Evolutionary conservation across 2,113 vertebrate species (phyloP).

Genomic region (Caranx ignobilis): DNA sequence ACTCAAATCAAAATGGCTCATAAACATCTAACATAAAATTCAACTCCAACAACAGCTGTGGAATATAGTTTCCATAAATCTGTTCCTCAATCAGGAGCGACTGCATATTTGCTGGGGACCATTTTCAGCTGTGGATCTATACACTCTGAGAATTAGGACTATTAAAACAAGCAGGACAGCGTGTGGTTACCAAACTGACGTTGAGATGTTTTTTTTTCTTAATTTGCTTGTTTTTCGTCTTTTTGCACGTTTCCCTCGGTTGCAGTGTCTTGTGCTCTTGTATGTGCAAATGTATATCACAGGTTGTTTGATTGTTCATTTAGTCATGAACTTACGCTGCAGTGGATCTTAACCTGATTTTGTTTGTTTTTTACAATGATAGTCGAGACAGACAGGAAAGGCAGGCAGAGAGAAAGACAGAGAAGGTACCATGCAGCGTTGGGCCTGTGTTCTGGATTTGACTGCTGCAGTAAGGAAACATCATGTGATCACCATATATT

Average conservation of each 20-base stretch:
- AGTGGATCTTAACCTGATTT: neutral
- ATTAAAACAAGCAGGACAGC: neutral
- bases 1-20: neutral
- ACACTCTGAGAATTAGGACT: neutral
- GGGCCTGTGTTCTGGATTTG: no score
- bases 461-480: neutral
- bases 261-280: no score
- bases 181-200: no score
- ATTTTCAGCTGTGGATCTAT: neutral
- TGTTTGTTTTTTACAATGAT: no score
- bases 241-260: neutral
- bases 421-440: no score
- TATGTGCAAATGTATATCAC: no score
- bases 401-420: no score
- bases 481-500: neutral
- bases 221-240: no score
- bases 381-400: no score
- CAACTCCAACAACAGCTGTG: neutral
- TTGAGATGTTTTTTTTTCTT: no score
- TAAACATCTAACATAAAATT: neutral
- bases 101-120: neutral
- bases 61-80: neutral
- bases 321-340: no score
- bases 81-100: neutral
- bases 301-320: no score